Conservation (phyloP, 2,113 vertebrate genomes). For the Heloderma charlesbogerti region DNA sequence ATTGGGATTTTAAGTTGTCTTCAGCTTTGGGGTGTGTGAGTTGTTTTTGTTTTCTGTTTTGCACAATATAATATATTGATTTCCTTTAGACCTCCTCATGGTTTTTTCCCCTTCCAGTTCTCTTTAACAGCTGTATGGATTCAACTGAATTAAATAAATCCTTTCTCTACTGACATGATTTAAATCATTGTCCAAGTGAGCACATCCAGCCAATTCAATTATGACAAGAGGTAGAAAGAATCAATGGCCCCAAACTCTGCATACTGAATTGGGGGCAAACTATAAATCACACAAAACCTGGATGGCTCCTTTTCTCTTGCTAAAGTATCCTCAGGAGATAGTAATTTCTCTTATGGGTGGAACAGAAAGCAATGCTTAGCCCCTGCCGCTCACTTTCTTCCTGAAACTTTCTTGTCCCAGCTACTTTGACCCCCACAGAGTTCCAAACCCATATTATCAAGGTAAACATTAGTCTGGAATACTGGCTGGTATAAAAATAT, state of each 20-base stretch:
- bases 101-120: background rate
- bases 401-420: background rate
- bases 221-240: conserved; percentile 53
- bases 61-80: conserved; percentile 29
- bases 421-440: background rate
- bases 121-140: conserved; percentile 49
- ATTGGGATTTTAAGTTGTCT: conserved; percentile 3
- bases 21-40: background rate
- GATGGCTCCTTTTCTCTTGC: background rate
- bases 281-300: conserved; percentile 29
- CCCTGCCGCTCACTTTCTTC: background rate
- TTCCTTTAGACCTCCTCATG: background rate
- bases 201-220: conserved; percentile 50
- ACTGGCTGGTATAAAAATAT: background rate
- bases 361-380: background rate
- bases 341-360: background rate
- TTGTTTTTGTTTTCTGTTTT: background rate
- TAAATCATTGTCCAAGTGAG: conserved; percentile 52
- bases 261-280: conserved; percentile 38
- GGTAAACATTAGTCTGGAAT: background rate
- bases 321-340: background rate
- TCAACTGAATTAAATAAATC: conserved; percentile 51
- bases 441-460: background rate
- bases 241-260: conserved; percentile 12
- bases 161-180: conserved; percentile 29